Conservation (phyloP, 2,888 invertebrate genomes). For the Patella depressa region DNA sequence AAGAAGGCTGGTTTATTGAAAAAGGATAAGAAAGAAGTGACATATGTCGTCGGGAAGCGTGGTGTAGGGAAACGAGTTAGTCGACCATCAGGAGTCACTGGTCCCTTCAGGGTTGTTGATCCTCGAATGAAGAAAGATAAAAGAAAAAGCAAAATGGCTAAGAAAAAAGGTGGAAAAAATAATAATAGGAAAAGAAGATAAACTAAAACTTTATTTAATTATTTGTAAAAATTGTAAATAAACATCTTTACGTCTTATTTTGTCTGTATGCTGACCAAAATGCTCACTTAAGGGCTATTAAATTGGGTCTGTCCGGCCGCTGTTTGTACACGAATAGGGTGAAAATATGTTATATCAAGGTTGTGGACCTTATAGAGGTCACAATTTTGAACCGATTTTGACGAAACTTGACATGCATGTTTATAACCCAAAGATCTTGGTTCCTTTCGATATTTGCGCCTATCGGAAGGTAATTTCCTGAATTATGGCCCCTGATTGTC, state of each 20-base stretch:
- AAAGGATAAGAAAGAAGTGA: constrained; percentile 86
- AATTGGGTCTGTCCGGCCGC: too few relatives aligned
- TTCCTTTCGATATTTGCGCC: too few relatives aligned
- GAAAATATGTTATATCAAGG: too few relatives aligned
- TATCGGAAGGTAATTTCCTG: too few relatives aligned
- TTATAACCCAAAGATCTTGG: too few relatives aligned
- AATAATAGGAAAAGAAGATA: constrained; percentile 26
- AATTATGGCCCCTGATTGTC: too few relatives aligned
- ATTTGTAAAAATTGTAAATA: neutral
- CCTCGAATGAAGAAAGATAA: constrained; percentile 94
- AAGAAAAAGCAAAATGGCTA: constrained; percentile 43
- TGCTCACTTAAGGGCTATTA: too few relatives aligned
- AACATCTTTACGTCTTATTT: neutral
- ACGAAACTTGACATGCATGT: too few relatives aligned
- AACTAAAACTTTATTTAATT: neutral
- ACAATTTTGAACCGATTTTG: too few relatives aligned
- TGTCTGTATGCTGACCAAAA: too few relatives aligned
- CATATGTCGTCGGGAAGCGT: constrained; percentile 95
- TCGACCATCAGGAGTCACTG: constrained; percentile 90
- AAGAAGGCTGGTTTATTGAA: constrained; percentile 83
- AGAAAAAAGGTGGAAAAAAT: constrained; percentile 36
- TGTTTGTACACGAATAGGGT: too few relatives aligned
- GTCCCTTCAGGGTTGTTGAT: constrained; percentile 95
- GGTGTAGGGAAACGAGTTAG: constrained; percentile 79
- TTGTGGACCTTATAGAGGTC: too few relatives aligned